Percentiles rank a stretch among this genome's conserved stretches.
Evolutionary conservation across 1,140 invertebrate genomes (phyloP).

Genomic region (Dreissena rostriformis): DNA sequence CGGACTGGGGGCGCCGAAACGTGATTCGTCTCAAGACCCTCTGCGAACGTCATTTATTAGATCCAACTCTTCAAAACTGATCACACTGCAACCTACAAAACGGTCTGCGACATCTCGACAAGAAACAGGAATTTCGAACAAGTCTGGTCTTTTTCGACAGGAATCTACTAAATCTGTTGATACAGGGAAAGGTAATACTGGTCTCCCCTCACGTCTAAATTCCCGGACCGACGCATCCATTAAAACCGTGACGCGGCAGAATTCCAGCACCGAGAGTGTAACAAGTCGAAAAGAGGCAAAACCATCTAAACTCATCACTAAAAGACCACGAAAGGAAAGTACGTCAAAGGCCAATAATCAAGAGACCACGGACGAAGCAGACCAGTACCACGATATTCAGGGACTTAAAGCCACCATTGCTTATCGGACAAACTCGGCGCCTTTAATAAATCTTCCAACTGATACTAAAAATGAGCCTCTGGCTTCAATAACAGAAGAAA

Average conservation of each 20-base stretch:
- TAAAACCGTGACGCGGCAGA: slow-evolving; percentile 6
- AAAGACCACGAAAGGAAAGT: slow-evolving; percentile 1
- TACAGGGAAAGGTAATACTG: background rate
- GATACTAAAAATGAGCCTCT: background rate
- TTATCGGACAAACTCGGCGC: slow-evolving; percentile 17
- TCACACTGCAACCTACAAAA: slow-evolving; percentile 2
- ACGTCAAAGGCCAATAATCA: background rate
- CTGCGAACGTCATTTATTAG: slow-evolving; percentile 38
- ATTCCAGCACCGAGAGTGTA: background rate
- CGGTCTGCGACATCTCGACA: background rate
- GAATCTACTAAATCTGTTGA: background rate
- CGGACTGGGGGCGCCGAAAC: background rate
- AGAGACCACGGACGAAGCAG: background rate
- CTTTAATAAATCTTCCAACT: slow-evolving; percentile 17
- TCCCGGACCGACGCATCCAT: background rate
- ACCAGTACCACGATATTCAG: slow-evolving; percentile 1
- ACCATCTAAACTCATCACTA: slow-evolving; percentile 17
- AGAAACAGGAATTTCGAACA: background rate
- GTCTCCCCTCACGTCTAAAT: background rate
- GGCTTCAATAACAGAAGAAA: slow-evolving; percentile 10
- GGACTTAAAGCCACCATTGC: slow-evolving; percentile 39
- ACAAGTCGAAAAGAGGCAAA: background rate
- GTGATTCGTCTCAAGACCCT: slow-evolving; percentile 22
- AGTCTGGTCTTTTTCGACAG: background rate
- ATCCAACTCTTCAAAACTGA: slow-evolving; percentile 47